Conservation (phyloP, 2,113 vertebrate genomes). For the Pelodiscus sinensis region DNA sequence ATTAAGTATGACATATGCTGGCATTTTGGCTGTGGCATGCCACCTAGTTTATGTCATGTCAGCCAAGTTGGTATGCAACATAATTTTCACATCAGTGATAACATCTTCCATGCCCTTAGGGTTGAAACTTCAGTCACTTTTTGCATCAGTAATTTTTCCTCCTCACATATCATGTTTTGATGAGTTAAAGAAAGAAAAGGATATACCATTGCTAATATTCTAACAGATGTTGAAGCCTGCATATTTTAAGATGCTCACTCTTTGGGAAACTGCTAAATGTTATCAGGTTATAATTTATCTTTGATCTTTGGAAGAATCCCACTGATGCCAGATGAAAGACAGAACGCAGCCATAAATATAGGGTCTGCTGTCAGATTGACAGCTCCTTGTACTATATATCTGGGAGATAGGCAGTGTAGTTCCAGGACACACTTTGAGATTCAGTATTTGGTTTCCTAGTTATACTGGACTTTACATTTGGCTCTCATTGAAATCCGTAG, state of each 20-base stretch:
- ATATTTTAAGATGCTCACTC: not conserved
- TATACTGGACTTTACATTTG: constrained; percentile 9
- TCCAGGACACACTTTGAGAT: not conserved
- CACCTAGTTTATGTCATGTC: not conserved
- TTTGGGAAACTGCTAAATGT: constrained; percentile 26
- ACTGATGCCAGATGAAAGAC: not conserved
- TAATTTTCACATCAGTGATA: not conserved
- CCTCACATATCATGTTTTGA: not conserved
- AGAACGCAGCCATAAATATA: not conserved
- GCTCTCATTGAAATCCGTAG: not conserved
- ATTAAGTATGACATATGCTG: not conserved
- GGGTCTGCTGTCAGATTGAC: not conserved
- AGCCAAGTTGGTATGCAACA: not conserved
- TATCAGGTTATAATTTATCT: not conserved
- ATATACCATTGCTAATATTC: not conserved
- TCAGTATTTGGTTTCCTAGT: constrained; percentile 31
- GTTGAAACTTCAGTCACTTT: not conserved
- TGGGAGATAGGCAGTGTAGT: not conserved
- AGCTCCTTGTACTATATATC: constrained; percentile 2
- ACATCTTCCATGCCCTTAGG: rapidly evolving
- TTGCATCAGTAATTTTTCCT: not conserved
- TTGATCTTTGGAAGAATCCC: constrained; percentile 12
- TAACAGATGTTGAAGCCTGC: not conserved
- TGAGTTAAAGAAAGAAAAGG: not conserved
- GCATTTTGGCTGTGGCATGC: not conserved